These are phyloP conservation scores for Cichlasoma orientale DNA, from an alignment of 2,797 vertebrate species.

Conservation along the genomic window DNA sequence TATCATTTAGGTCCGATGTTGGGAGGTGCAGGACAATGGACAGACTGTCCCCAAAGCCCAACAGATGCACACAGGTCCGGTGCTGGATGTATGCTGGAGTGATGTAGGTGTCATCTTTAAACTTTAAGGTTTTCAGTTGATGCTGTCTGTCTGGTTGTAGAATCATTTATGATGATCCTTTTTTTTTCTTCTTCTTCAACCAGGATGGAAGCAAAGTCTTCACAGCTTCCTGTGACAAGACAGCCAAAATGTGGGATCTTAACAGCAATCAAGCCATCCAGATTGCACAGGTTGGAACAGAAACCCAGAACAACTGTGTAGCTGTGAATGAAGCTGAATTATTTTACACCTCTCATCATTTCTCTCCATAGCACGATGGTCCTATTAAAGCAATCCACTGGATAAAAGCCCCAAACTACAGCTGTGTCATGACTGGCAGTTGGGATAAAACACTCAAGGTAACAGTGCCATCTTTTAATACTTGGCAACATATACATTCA, in stretches of 20 bases:
- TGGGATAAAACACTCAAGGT: slow-evolving; percentile 99
- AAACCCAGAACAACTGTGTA: background rate
- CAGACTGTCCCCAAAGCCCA: slow-evolving; percentile 99
- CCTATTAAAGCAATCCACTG: slow-evolving; percentile 97
- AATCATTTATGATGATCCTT: background rate
- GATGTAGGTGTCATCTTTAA: slow-evolving; percentile 83
- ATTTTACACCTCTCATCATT: background rate
- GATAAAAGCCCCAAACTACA: slow-evolving; percentile 99
- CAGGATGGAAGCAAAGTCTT: slow-evolving; percentile 99
- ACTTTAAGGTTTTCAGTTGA: background rate
- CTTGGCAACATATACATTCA: background rate
- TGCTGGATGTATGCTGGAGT: slow-evolving; percentile 96
- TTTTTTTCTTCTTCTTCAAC: background rate
- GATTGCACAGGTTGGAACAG: slow-evolving; percentile 89
- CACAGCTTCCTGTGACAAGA: slow-evolving; percentile 98
- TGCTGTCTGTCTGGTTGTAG: background rate
- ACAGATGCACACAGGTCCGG: slow-evolving; percentile 98
- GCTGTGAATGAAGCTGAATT: background rate
- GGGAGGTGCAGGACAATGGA: slow-evolving; percentile 98
- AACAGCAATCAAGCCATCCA: slow-evolving; percentile 99
- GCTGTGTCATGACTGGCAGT: slow-evolving; percentile 96
- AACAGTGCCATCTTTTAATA: background rate
- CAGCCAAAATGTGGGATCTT: slow-evolving; percentile 99
- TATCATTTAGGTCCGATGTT: slow-evolving; percentile 90
- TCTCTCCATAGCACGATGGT: slow-evolving; percentile 88